A percentile compares a stretch with the other conserved stretches of the same genome.
These are phyloP conservation scores for Ctenopoma multispine DNA, from an alignment of 2,797 vertebrate species.

Conservation along the genomic window DNA sequence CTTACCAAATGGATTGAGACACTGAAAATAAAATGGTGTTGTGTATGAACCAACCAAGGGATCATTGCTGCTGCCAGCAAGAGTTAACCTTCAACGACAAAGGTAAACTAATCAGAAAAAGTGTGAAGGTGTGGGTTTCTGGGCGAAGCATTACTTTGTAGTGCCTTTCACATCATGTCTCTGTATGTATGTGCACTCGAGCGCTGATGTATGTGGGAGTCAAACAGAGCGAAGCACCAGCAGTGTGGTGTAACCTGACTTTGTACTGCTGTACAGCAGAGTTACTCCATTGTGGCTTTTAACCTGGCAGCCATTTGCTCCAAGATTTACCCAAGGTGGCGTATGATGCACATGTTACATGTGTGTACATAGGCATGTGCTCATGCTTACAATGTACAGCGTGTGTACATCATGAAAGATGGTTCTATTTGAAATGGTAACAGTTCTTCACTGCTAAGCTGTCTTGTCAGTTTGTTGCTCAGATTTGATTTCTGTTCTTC, in stretches of 20 bases:
- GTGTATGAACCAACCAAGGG: conserved; percentile 1
- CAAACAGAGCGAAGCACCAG: no score
- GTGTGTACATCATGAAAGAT: neutral
- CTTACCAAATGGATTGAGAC: no score
- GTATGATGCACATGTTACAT: no score
- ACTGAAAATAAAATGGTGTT: no score
- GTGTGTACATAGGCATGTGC: no score
- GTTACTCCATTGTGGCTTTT: conserved; percentile 15
- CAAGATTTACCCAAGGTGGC: no score
- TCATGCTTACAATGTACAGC: neutral
- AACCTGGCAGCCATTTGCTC: conserved; percentile 11
- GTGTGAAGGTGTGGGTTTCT: conserved; percentile 28
- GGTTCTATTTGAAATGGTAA: no score
- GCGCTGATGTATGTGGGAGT: no score
- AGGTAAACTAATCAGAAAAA: conserved; percentile 41
- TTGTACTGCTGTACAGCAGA: conserved; percentile 24
- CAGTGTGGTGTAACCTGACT: conserved; percentile 23
- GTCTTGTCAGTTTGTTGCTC: conserved; percentile 18
- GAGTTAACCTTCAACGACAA: conserved; percentile 39
- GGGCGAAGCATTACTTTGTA: conserved; percentile 35
- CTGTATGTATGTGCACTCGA: neutral
- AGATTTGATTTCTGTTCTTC: conserved; percentile 16
- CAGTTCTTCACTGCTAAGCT: neutral
- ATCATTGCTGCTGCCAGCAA: conserved; percentile 20
- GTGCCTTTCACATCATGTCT: conserved; percentile 21